These are phyloP conservation scores for Dinocampus coccinellae DNA, from an alignment of 2,888 invertebrate species.

Conservation along the genomic window DNA sequence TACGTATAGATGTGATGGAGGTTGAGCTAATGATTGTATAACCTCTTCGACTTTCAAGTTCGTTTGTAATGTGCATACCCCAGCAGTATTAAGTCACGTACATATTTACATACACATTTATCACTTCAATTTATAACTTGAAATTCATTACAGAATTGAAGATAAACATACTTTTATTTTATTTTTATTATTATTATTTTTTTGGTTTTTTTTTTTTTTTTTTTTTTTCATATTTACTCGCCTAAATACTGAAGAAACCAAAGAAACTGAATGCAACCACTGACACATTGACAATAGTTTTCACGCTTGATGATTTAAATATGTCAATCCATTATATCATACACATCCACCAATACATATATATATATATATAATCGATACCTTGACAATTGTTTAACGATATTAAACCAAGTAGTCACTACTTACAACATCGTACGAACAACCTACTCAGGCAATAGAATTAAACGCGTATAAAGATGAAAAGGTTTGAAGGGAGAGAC, in stretches of 20 bases:
- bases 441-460: constrained; percentile 20
- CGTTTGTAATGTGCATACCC: constrained; percentile 5
- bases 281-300: background rate
- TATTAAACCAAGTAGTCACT: background rate
- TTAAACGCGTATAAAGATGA: constrained; percentile 11
- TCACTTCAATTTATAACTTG: background rate
- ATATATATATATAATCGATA: background rate
- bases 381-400: background rate
- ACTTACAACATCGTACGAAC: background rate
- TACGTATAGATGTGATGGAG: background rate
- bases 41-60: constrained; percentile 28
- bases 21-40: constrained; percentile 31
- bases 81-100: constrained; percentile 9
- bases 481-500: too few relatives aligned
- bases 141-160: background rate
- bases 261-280: background rate
- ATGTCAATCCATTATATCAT: background rate
- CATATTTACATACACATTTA: background rate
- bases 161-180: background rate
- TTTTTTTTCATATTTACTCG: background rate
- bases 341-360: too few relatives aligned
- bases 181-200: too few relatives aligned
- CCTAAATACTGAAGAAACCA: background rate
- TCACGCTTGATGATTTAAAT: background rate
- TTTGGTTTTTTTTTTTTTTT: too few relatives aligned